phyloP scores from a whole-genome alignment of 1,140 invertebrate genomes.

The Leptinotarsa lineolata region DNA sequence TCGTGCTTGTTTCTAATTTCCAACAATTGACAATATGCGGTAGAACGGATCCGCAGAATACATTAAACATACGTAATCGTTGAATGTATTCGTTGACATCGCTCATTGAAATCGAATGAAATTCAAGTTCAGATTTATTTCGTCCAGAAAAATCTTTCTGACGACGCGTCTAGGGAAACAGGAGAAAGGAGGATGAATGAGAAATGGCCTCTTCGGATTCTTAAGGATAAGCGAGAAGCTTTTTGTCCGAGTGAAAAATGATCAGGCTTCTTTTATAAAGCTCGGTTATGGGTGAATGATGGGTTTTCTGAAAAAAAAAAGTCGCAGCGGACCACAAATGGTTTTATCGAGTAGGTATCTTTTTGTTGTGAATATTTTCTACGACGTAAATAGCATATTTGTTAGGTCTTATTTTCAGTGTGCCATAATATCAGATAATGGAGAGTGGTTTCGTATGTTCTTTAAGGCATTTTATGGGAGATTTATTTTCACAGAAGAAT shows the following conservation, averaged over 20 bases:
- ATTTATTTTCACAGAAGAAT: too few species aligned
- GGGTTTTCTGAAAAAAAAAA: background rate
- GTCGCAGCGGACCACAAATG: too few species aligned
- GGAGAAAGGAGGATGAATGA: background rate
- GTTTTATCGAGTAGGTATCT: too few species aligned
- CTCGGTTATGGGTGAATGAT: background rate
- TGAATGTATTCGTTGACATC: background rate
- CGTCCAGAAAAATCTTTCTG: background rate
- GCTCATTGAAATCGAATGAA: background rate
- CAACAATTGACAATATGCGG: background rate
- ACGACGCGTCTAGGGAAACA: background rate
- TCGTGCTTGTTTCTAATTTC: background rate
- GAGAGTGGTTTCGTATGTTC: too few species aligned
- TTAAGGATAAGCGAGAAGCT: background rate
- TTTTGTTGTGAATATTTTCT: too few species aligned
- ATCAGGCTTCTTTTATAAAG: background rate
- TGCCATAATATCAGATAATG: too few species aligned
- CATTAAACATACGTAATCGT: background rate
- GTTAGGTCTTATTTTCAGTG: too few species aligned
- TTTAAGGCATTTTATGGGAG: too few species aligned
- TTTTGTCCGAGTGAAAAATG: conserved; percentile 8
- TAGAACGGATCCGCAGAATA: background rate
- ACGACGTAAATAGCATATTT: too few species aligned
- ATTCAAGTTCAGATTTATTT: background rate
- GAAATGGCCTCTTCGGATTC: background rate